A percentile compares a stretch with the other conserved stretches of the same genome.
These are phyloP conservation scores for Glossosoma conforme DNA, from an alignment of 1,140 invertebrate species.

Conservation along the genomic window DNA sequence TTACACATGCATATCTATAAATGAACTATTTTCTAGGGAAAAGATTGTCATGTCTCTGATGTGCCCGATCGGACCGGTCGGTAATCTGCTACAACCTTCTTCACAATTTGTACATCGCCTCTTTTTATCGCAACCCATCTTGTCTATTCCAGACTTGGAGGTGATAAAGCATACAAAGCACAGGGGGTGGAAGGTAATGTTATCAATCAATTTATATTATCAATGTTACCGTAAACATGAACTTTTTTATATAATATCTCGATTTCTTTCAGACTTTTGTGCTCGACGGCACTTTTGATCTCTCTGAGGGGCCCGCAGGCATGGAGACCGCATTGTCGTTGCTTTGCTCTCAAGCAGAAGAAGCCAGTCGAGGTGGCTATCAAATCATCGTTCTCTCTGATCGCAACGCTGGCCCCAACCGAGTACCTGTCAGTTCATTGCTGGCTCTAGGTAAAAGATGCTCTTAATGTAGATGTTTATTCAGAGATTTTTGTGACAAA, in stretches of 20 bases:
- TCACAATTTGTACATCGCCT: conserved; percentile 87
- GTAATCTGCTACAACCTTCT: conserved; percentile 89
- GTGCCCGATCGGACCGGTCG: conserved; percentile 86
- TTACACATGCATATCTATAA: conserved; percentile 1
- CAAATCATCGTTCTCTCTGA: conserved; percentile 90
- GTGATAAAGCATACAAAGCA: conserved; percentile 81
- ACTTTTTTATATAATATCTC: not conserved
- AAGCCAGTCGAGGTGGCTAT: conserved; percentile 74
- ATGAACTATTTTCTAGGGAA: conserved; percentile 60
- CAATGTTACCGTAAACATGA: no score
- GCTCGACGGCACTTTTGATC: conserved; percentile 86
- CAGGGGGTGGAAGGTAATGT: conserved; percentile 78
- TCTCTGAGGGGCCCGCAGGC: conserved; percentile 64
- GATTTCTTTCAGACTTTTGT: conserved; percentile 59
- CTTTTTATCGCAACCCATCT: conserved; percentile 90
- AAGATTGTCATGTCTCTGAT: conserved; percentile 98
- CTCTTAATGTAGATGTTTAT: no score
- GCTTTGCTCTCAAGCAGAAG: conserved; percentile 76
- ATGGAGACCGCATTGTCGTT: conserved; percentile 72
- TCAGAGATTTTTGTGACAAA: no score
- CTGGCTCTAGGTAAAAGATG: conserved; percentile 72
- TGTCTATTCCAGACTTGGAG: conserved; percentile 87
- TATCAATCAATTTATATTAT: no score
- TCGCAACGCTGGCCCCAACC: conserved; percentile 63
- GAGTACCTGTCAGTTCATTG: conserved; percentile 77